Base-by-base conservation (phyloP, 2,113 vertebrate genomes). In the Parus major region DNA sequence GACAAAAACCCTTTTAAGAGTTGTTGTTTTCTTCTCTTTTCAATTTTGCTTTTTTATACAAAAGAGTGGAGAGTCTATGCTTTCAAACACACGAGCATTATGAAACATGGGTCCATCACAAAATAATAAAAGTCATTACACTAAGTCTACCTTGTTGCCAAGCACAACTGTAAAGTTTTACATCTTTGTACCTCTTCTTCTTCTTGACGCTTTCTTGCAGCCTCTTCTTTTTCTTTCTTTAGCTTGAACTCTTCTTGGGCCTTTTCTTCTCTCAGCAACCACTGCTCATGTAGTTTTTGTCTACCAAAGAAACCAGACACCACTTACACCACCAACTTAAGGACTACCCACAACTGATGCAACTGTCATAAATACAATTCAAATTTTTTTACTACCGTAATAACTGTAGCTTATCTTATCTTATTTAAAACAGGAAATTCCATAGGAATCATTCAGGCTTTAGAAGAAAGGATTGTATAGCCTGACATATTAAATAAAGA, bases 201-300 rank as follows among this genome's bases (percentile, higher is more conserved):
- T 88, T 99, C 99, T 88, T 98, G 98, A 86, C 97, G 98, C 95
- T 94, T 99, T 96, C 94, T 98, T 57, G 97, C 98, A 49, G 98
- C 97, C 36, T 99, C 99, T 93, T 99, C 99, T 88, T 97, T 98
- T 96, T 99, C 99, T 66, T 94, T 98, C 86, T 90, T 98, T 82
- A 98, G 92, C 69, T 95, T 97, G 95, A 99, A 99, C 82, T 99
- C 99, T 95, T 99, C 98, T 96, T 99, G 99, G 35, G 99, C 99
- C 41, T 98, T 97, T 85, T 98, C 97, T 94, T 99, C 99, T 95
- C 98, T 98, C 90, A 98, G 98, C 92, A 99, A 75, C 99, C 99
- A 99, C 84, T 98, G 98, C 61, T 98, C 97, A 66, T 99, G 99
- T 13, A 98, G 95, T 68, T 89, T 98, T 96, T 98, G 98, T 88